Evolutionary conservation across 2,113 vertebrate species (phyloP).

Genomic region (Herpetotheres cachinnans): DNA sequence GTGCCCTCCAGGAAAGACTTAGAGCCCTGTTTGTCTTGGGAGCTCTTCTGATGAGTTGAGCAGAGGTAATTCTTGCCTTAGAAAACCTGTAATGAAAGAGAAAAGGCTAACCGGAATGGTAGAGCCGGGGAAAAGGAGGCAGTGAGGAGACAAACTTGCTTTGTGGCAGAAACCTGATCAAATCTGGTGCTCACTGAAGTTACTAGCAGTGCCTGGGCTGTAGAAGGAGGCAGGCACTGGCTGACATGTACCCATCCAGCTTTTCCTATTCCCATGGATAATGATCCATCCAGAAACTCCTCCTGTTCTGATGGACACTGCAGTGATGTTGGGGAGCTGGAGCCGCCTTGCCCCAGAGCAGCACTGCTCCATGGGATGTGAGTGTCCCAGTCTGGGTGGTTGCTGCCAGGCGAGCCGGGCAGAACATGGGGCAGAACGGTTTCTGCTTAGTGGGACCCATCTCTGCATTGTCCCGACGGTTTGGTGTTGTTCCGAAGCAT

Average conservation of each 20-base stretch:
- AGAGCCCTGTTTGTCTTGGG: background rate
- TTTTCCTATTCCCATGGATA: background rate
- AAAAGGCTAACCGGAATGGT: background rate
- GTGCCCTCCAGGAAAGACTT: background rate
- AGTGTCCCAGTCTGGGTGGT: rapidly evolving
- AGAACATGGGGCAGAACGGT: background rate
- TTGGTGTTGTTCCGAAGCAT: background rate
- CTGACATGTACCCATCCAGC: background rate
- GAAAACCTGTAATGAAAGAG: background rate
- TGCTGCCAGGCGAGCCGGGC: background rate
- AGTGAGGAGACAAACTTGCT: background rate
- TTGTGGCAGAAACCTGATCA: background rate
- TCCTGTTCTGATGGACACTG: background rate
- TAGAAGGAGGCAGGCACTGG: background rate
- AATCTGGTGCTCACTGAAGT: background rate
- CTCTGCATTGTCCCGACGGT: rapidly evolving
- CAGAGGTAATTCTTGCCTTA: background rate
- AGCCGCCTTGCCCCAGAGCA: background rate
- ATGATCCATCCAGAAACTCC: background rate
- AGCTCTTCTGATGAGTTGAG: background rate
- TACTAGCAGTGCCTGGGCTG: background rate
- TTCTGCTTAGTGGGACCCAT: background rate
- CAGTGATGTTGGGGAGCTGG: background rate
- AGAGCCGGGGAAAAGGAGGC: background rate
- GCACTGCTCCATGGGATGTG: rapidly evolving